Evolutionary conservation across 2,888 invertebrate genomes (phyloP).

Genomic region (Amorpha juglandis): DNA sequence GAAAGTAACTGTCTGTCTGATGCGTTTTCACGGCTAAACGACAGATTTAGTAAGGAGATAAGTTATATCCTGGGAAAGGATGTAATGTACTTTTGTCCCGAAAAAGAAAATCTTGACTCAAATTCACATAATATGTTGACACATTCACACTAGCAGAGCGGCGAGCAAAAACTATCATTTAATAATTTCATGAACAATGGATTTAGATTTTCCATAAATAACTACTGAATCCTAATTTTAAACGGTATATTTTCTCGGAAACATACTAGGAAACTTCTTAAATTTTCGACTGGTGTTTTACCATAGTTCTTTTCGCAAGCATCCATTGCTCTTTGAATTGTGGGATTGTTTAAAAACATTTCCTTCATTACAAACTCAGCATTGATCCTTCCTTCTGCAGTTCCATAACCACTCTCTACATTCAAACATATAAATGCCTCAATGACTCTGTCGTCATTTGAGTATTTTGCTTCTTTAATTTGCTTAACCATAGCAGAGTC

Average conservation of each 20-base stretch:
- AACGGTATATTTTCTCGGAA: background rate
- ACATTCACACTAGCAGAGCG: too few relatives aligned
- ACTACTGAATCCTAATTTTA: background rate
- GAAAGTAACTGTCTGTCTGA: too few relatives aligned
- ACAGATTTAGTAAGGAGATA: too few relatives aligned
- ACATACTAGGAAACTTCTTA: background rate
- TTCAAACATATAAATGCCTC: background rate
- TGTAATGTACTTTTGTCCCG: too few relatives aligned
- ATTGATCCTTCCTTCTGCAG: slow-evolving; percentile 3
- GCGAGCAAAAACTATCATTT: too few relatives aligned
- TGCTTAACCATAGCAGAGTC: background rate
- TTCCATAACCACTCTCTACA: background rate
- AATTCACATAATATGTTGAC: too few relatives aligned
- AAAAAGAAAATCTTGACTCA: too few relatives aligned
- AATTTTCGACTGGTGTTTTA: background rate
- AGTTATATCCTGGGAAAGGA: too few relatives aligned
- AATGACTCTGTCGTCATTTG: background rate
- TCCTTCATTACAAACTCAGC: background rate
- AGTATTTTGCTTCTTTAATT: background rate
- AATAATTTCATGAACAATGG: too few relatives aligned
- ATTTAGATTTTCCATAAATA: background rate
- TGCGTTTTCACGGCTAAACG: too few relatives aligned
- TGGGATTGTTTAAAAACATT: background rate
- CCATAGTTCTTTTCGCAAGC: background rate
- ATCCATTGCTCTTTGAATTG: background rate